phyloP scores from a whole-genome alignment of 2,888 invertebrate genomes.

The Chesias legatella region DNA sequence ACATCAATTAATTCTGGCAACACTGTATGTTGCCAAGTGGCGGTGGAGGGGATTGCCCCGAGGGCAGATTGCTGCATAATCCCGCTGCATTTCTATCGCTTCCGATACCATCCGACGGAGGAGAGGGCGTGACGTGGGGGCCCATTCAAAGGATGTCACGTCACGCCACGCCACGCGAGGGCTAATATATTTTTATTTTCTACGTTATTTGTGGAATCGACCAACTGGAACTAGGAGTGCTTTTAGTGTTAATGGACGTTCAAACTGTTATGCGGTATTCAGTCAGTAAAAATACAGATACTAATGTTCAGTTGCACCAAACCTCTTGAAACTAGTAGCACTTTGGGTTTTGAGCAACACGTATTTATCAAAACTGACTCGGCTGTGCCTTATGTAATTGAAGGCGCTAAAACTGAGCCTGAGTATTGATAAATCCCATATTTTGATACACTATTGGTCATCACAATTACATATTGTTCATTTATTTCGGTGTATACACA shows the following conservation, averaged over 20 bases:
- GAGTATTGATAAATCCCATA: too few species aligned
- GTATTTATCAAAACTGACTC: too few species aligned
- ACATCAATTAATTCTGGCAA: slow-evolving; percentile 77
- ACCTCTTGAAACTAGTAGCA: too few species aligned
- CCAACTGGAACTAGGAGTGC: slow-evolving; percentile 37
- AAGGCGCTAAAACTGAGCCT: too few species aligned
- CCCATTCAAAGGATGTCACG: slow-evolving; percentile 43
- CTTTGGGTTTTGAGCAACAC: too few species aligned
- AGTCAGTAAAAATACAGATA: too few species aligned
- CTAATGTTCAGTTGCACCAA: too few species aligned
- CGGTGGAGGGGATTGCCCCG: slow-evolving; percentile 44
- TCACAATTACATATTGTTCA: too few species aligned
- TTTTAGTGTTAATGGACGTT: slow-evolving; percentile 27
- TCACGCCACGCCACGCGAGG: slow-evolving; percentile 38
- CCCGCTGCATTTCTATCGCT: slow-evolving; percentile 73
- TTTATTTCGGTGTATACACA: too few species aligned
- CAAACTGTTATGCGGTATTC: slow-evolving; percentile 14
- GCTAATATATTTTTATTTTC: slow-evolving; percentile 58
- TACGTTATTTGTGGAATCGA: slow-evolving; percentile 56
- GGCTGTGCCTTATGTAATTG: too few species aligned
- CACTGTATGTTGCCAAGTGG: slow-evolving; percentile 58
- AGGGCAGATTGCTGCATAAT: slow-evolving; percentile 70
- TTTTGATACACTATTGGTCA: too few species aligned
- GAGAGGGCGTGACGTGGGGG: slow-evolving; percentile 53
- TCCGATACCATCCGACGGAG: slow-evolving; percentile 54